Base-by-base conservation (phyloP, 2,888 invertebrate species). In the Drosophila longiperda region DNA sequence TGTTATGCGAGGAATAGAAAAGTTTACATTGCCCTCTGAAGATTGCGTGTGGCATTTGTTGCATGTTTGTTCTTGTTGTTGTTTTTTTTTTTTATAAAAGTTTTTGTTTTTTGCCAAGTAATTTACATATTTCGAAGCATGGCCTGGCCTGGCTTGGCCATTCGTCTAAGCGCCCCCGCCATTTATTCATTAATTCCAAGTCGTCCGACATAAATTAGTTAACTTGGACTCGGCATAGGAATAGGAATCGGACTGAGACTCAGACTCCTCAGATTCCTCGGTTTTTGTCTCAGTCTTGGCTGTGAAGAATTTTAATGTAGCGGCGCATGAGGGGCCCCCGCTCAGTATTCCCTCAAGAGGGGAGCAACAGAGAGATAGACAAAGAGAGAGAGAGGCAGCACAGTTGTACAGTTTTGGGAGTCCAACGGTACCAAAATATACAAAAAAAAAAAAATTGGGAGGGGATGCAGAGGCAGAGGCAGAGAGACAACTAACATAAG, bases 181-280 rank as follows among this genome's bases (percentile, higher is more conserved):
- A 87, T 86, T 90, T 81, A 89, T 89, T 89, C 88, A 89, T 90
- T 89, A 90, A 89, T 89, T 89, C 81, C 75, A 84, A 89, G 90
- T 84, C 84, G 87, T 83, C 79, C 84, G 77, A 88, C 89, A 88
- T 90, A 90, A 90, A 84, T 90, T 90, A 90, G 89, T 90, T 90
- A 86, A 83, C 79, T 90, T 80, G 76, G 79, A 87, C 80, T 84
- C 67, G 80, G 60, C 74, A 29, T 29, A 29, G 29, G 60, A 81
- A 57, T 66, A 71, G 59, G 68, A 75, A 57, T 66, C 74, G 59
- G 68, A 75, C 52, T 84, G 49, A 55, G 60, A 58, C 38, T 61
- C 69, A 64, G 66, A 64, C 55, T 69, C 69, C 69, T 80, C 73
- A 74, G 73, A 55, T 75, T 77, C 62, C 76, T 77, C 64, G 9